Evolutionary conservation across 2,113 vertebrate species (phyloP).

Genomic region (Hydropotes inermis): DNA sequence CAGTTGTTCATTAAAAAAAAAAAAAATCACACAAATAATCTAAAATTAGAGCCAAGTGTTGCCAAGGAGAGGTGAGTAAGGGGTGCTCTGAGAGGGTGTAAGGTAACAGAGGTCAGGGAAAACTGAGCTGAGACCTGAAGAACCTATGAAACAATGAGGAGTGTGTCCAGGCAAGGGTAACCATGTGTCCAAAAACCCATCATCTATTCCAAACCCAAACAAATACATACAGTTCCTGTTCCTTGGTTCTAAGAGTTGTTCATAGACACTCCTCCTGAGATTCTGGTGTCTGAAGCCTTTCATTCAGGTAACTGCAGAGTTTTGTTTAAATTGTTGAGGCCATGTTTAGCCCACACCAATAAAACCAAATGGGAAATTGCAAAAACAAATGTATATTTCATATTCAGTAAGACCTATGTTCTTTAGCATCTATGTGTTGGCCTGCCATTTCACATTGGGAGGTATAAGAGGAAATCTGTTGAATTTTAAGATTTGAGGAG

Average conservation of each 20-base stretch:
- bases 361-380: constrained; percentile 32
- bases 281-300: not conserved
- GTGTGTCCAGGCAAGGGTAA: not conserved
- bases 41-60: not conserved
- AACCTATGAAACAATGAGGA: not conserved
- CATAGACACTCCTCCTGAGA: not conserved
- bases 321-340: not conserved
- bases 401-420: not conserved
- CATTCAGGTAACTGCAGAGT: not conserved
- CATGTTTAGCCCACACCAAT: not conserved
- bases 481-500: not conserved
- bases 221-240: not conserved
- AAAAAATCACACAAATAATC: not conserved
- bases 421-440: not conserved
- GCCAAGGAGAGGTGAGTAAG: not conserved
- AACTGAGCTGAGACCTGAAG: not conserved
- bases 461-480: not conserved
- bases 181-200: not conserved
- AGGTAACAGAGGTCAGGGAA: not conserved
- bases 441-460: not conserved
- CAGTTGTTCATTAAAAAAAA: not conserved
- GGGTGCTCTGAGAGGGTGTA: not conserved
- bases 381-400: not conserved
- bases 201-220: not conserved
- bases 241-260: not conserved